Percentiles rank a stretch among this genome's conserved stretches.
phyloP scores from a whole-genome alignment of 2,797 vertebrate species.

The Heterohyrax brucei region DNA sequence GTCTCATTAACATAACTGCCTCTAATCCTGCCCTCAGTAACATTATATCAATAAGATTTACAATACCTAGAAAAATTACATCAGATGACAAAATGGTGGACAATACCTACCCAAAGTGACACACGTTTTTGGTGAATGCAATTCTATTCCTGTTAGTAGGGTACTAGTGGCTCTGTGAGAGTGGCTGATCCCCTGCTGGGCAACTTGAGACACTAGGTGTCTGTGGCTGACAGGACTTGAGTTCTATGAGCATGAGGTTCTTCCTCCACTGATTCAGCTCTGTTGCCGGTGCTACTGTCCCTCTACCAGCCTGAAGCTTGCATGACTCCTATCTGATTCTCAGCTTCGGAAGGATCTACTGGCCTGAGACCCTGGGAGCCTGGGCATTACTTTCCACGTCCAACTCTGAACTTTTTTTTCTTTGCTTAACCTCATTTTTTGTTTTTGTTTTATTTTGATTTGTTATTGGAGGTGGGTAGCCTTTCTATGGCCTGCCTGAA shows the following conservation, averaged over 20 bases:
- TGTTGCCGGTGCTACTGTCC: background rate
- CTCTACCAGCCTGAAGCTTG: background rate
- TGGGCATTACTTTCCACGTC: background rate
- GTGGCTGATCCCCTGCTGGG: background rate
- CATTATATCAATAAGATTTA: no score
- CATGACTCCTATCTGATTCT: background rate
- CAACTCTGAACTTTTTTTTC: background rate
- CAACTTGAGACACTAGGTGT: accelerated
- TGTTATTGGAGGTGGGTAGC: background rate
- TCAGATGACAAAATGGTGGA: no score
- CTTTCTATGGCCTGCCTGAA: background rate
- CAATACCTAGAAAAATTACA: no score
- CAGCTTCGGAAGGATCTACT: background rate
- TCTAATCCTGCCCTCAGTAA: no score
- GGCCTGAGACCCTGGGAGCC: background rate
- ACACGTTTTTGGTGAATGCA: no score
- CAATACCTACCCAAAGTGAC: no score
- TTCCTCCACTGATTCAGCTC: background rate
- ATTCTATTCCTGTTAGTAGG: no score
- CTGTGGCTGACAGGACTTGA: background rate
- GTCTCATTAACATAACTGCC: no score
- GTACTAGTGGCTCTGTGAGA: no score
- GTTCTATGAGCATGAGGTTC: background rate
- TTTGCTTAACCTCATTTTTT: background rate
- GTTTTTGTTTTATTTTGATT: background rate